Evolutionary conservation across 2,797 vertebrate genomes (phyloP).

Genomic region (Calcarius lapponicus): DNA sequence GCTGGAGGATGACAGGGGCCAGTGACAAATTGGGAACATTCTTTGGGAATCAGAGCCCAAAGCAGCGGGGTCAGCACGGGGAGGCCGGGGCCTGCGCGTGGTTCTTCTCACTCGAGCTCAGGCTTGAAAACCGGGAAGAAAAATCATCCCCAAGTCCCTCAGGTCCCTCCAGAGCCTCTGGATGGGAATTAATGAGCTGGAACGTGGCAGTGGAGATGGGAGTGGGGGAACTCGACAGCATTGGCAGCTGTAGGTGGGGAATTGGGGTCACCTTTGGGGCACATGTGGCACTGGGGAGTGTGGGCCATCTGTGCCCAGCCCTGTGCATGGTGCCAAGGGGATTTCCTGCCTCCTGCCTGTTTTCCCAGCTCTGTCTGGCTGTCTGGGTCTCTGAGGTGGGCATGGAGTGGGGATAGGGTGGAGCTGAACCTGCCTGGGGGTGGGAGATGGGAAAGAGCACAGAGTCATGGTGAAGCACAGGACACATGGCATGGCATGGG

Average conservation of each 20-base stretch:
- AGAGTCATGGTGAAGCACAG: background rate
- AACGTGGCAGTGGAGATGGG: background rate
- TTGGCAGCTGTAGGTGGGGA: background rate
- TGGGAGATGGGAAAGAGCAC: background rate
- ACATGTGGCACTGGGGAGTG: background rate
- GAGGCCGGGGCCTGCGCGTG: background rate
- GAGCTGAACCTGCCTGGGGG: rapidly evolving
- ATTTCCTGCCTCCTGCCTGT: background rate
- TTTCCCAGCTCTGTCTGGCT: background rate
- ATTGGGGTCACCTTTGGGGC: background rate
- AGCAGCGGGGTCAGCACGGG: background rate
- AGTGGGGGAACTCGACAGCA: rapidly evolving
- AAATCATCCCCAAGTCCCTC: conserved; percentile 19
- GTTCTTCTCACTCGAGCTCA: conserved; percentile 42
- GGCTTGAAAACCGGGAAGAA: background rate
- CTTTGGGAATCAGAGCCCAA: conserved; percentile 30
- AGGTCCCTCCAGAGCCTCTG: background rate
- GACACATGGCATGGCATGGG: background rate
- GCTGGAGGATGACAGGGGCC: conserved; percentile 42
- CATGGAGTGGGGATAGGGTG: background rate
- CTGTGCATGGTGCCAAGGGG: background rate
- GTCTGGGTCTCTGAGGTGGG: background rate
- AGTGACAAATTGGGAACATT: conserved; percentile 42
- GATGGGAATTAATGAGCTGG: conserved; percentile 30
- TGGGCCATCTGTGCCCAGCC: background rate